phyloP scores from a whole-genome alignment of 1,140 invertebrate genomes.

The Neomicropteryx cornuta region DNA sequence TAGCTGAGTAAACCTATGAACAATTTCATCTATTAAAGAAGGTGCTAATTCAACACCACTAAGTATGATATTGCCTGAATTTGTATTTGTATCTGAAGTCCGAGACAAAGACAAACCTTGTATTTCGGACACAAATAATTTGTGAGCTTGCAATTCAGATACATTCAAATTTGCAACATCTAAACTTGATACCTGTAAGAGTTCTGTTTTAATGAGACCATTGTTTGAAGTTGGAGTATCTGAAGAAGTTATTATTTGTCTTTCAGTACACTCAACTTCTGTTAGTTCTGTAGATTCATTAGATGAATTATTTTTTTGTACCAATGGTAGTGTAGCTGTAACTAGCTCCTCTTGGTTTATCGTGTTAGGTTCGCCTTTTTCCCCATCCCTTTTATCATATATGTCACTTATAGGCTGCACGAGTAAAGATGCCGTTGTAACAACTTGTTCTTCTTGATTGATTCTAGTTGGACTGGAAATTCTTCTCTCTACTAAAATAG shows the following conservation, averaged over 20 bases:
- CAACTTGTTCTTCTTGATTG: slow-evolving; percentile 34
- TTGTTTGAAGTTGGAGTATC: too few species aligned
- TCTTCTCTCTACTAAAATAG: slow-evolving; percentile 44
- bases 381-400: neutral
- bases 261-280: too few species aligned
- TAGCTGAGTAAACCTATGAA: slow-evolving; percentile 39
- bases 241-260: too few species aligned
- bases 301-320: too few species aligned
- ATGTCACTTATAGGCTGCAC: slow-evolving; percentile 26
- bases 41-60: slow-evolving; percentile 53
- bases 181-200: slow-evolving; percentile 58
- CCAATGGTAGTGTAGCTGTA: too few species aligned
- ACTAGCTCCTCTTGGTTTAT: too few species aligned
- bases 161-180: slow-evolving; percentile 67
- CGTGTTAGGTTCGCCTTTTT: neutral
- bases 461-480: slow-evolving; percentile 43
- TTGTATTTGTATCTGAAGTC: slow-evolving; percentile 52
- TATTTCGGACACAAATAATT: slow-evolving; percentile 67
- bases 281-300: too few species aligned
- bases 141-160: slow-evolving; percentile 61
- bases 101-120: slow-evolving; percentile 59
- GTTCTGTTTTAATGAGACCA: slow-evolving; percentile 38
- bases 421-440: slow-evolving; percentile 43
- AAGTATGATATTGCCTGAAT: slow-evolving; percentile 49
- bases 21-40: slow-evolving; percentile 48